Evolutionary conservation across 2,888 invertebrate species (phyloP), one percentile per base, ranked within the genome.

Genomic region (Dexiosoma caninum): DNA sequence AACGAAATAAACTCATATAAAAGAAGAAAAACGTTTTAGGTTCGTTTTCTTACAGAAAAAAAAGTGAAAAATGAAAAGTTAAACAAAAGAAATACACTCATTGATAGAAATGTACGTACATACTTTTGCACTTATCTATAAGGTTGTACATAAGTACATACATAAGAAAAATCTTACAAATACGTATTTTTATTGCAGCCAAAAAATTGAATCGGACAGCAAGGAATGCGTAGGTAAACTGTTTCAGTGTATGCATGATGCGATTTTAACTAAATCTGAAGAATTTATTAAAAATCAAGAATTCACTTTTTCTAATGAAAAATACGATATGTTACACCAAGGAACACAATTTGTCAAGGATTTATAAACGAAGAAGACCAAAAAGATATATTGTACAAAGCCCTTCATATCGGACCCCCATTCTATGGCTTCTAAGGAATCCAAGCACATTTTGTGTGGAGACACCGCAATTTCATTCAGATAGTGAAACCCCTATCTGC

Each of bases 201-300:
- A 67, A 53, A 37, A 53, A 53, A 44, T 32, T 23, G 12, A 57
- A 66, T 23, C 14, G 37, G 57, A 57, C 57, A 70, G 27, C 27
- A 70, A 70, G 6, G 46, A 37, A 59, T 59, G 53, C 9, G 14
- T 14, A 14, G 10, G n/a, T 12, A 12, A 12, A 37, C n/a, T 10
- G 7, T 2, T 35, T 10, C n/a, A 37, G n/a, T 14, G 37, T 40
- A 1, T 40, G 37, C n/a, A 40, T 40, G n/a, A n/a, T n/a, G n/a
- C n/a, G n/a, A 27, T 27, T 27, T 27, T 5, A 27, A 27, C 3
- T 6, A 27, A 27, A 6, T 6, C 42, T 0, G 16, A 42, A 16
- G 7, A 42, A 16, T 16, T 2, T 14, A 42, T 42, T 42, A 14
- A 16, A 16, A 14, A 16, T n/a, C 7, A 42, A 16, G 8, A 14